Evolutionary conservation across 2,113 vertebrate genomes (phyloP), one percentile per base, ranked within the genome.

Genomic region (Pollachius pollachius): DNA sequence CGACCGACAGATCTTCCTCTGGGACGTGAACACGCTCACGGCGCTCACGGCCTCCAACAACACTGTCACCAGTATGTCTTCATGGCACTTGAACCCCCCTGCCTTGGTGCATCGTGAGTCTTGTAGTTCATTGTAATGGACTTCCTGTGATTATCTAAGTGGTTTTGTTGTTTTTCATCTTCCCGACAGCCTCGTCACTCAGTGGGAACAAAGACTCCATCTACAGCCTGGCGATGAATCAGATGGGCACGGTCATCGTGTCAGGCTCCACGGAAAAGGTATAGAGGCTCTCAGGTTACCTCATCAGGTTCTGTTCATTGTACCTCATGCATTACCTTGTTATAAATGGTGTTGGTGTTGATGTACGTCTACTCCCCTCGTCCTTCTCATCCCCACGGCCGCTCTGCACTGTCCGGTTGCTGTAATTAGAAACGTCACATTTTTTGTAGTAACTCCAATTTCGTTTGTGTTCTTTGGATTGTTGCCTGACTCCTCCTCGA

Each of bases 191-290:
- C 81, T 99, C 97, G 52, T 99, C 97, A 57, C 90, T 99, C 81
- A 99, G 97, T 85, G 97, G 97, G 77, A 99, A 99, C 91, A 99
- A 99, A 83, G 97, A 99, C 86, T 99, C 97, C 2, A 99, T 99
- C 92, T 99, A 99, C 86, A 99, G 97, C 87, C 94, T 99, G 82
- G 96, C 97, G 65, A 99, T 98, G 97, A 98, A 99, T 90, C 97
- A 99, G 72, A 96, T 98, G 94, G 97, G 96, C 85, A 99, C 97
- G 75, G 95, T 99, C 81, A 99, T 99, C 77, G 95, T 98, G 64
- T 99, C 97, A 3, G 97, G 97, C 81, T 99, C 97, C 75, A 99
- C 97, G 76, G 97, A 99, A 90, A 99, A 99, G 96, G 97, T 99
- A 86, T 85, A 86, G 0, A 0, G 2, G 12, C 41, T 48, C 41